Evolutionary conservation across 2,888 invertebrate genomes (phyloP), one percentile per base, ranked within the genome.

Genomic region (Bombylius discolor): DNA sequence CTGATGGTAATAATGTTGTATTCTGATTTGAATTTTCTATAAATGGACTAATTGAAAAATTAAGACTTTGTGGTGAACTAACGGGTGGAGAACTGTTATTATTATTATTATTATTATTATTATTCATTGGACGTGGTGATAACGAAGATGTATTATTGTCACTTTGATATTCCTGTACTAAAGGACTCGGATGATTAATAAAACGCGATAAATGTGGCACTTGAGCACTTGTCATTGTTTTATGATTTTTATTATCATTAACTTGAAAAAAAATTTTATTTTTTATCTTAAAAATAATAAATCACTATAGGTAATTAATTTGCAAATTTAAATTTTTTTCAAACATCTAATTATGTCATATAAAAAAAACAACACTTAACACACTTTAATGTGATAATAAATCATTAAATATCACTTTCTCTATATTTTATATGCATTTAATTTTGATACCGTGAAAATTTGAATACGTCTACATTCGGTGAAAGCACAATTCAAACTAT

Each of bases 221-320:
- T 67, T 72, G 73, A 58, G 66, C 73, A 69, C 71, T 72, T 59
- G 73, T 71, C 72, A 72, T 72, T 23, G 23, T 23, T 23, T 23
- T 23, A 23, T 3, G 23, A 23, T 23, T 23, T 23, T 23, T 23
- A 23, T 23, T 23, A 23, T 23, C 23, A 23, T 23, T 23, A 23
- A 23, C 23, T 23, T 23, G 23, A 23, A 23, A 23, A 23, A 23
- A 23, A 23, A 23, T 2, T 23, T 23, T 23, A 23, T 23, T 23
- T 23, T 23, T 23, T 23, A 23, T 23, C 23, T 23, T 23, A 23
- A 23, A 23, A 23, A 23, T 23, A 23, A 23, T 23, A 3, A 23
- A 23, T 23, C 23, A 23, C 23, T 23, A n/a, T n/a, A n/a, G n/a
- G n/a, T n/a, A 23, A 23, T 23, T 23, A 23, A 23, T 23, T 23